Evolutionary conservation across 2,888 invertebrate genomes (phyloP).

Genomic region (Platypus cylindrus): DNA sequence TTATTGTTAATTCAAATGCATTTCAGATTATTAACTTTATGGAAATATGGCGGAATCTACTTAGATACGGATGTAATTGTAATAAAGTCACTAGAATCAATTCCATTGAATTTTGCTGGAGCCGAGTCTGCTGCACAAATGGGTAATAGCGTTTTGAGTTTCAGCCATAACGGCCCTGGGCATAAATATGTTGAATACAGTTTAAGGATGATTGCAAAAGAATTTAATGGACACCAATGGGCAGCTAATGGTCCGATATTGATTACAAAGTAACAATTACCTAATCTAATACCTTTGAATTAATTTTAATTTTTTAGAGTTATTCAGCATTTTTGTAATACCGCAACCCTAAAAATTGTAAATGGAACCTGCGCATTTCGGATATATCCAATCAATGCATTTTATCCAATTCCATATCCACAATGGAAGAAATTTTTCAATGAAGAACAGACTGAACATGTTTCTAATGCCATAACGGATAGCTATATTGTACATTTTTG

Average conservation of each 20-base stretch:
- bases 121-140: slow-evolving; percentile 45
- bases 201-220: slow-evolving; percentile 39
- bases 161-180: slow-evolving; percentile 40
- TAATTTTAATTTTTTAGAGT: background rate
- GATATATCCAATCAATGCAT: slow-evolving; percentile 48
- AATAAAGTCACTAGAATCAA: slow-evolving; percentile 41
- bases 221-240: slow-evolving; percentile 45
- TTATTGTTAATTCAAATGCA: background rate
- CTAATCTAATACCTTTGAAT: too few species aligned
- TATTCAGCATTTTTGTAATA: slow-evolving; percentile 35
- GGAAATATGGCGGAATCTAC: slow-evolving; percentile 66
- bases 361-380: slow-evolving; percentile 47
- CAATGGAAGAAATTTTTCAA: slow-evolving; percentile 50
- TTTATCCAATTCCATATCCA: slow-evolving; percentile 53
- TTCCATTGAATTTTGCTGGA: slow-evolving; percentile 48
- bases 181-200: slow-evolving; percentile 45
- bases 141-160: slow-evolving; percentile 54
- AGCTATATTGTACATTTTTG: slow-evolving; percentile 43
- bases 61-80: slow-evolving; percentile 63
- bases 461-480: slow-evolving; percentile 29
- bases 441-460: slow-evolving; percentile 31
- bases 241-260: slow-evolving; percentile 52
- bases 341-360: slow-evolving; percentile 41
- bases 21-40: slow-evolving; percentile 47
- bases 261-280: slow-evolving; percentile 45